Evolutionary conservation across 2,113 vertebrate genomes (phyloP).

Genomic region (Mus pahari): DNA sequence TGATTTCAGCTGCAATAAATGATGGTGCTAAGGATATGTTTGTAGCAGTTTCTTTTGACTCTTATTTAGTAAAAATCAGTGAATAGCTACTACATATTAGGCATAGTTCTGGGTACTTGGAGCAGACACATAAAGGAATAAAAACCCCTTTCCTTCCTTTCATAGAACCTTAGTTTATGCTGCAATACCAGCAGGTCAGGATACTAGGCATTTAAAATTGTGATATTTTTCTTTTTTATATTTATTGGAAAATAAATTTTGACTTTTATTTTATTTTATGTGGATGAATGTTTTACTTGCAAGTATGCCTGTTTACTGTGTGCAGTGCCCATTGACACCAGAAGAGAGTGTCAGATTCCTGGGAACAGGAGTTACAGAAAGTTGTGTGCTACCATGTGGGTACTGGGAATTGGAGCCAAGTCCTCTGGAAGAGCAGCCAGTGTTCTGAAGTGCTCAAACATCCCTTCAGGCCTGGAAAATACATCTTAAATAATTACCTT

Average conservation of each 20-base stretch:
- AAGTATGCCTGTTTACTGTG: neutral
- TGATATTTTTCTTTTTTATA: constrained; percentile 8
- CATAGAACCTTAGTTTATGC: constrained; percentile 20
- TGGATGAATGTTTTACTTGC: neutral
- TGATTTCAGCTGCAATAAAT: constrained; percentile 25
- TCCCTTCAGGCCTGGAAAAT: neutral
- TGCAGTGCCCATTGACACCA: neutral
- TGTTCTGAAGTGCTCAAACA: neutral
- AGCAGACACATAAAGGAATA: neutral
- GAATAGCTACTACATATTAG: constrained; percentile 2
- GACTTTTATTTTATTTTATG: neutral
- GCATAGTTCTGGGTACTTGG: neutral
- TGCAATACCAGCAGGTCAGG: neutral
- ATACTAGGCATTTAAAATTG: constrained; percentile 21
- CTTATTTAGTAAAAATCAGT: constrained; percentile 3
- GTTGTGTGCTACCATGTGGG: neutral
- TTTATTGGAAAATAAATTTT: neutral
- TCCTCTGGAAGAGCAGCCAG: neutral
- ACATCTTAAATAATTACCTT: neutral
- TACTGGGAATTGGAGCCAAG: neutral
- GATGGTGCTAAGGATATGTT: neutral
- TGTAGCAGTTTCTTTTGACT: neutral
- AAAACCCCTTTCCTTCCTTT: constrained; percentile 17
- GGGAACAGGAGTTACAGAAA: neutral
- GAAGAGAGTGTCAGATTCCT: neutral